Evolutionary conservation across 2,113 vertebrate genomes (phyloP), one percentile per base, ranked within the genome.

Genomic region (Cricetomys ansorgei): DNA sequence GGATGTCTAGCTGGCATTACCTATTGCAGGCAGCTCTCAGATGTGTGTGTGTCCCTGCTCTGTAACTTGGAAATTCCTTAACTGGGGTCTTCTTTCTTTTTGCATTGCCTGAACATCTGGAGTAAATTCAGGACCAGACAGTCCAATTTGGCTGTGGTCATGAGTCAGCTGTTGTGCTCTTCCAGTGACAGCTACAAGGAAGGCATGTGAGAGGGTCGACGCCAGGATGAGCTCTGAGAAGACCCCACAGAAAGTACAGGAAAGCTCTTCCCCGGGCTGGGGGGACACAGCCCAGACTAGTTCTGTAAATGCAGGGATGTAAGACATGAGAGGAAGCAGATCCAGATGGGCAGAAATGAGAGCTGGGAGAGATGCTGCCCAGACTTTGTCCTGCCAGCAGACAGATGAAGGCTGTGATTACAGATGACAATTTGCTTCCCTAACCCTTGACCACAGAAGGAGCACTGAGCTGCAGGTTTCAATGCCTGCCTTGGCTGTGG

Each of bases 71-170:
- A 81, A 53, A 43, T 72, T 67, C 43, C 37, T 34, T 45, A 23
- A 77, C 12, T 29, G 43, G 43, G 65, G 57, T 62, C 21, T 62
- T 65, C 90, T 86, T 76, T 64, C 11, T 31, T 37, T 90, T 72
- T 88, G 75, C 31, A n/a, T 48, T 0, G 3, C 2, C 17, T n/a
- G 87, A 95, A 95, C 96, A 96, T 96, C 96, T 94, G 95, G 96
- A 73, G 34, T 84, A 21, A 53, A 96, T 91, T 97, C 86, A 17
- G 91, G 91, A 34, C 91, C 88, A 96, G 88, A 95, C 94, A 57
- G 77, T 57, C 62, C 91, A 89, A 88, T 92, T 81, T 84, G 88
- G 73, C 92, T 98, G 97, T 94, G 97, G 97, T 92, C 80, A 70
- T 95, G 96, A 97, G 92, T 98, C 95, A 96, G 92, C 84, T 0